Evolutionary conservation across 2,113 vertebrate species (phyloP).

Genomic region (Pogona vitticeps): DNA sequence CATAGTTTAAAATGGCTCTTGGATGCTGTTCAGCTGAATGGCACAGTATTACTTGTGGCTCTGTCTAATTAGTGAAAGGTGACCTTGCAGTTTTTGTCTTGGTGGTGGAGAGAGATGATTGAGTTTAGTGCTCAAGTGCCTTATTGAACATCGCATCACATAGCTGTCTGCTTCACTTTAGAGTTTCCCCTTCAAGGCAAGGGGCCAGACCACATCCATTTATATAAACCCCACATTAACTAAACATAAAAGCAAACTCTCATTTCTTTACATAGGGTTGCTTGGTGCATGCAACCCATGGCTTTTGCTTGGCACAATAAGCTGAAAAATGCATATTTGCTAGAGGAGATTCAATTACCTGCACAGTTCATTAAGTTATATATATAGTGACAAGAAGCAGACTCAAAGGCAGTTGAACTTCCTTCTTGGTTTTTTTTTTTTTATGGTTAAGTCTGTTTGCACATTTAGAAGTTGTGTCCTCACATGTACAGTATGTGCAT

Average conservation of each 20-base stretch:
- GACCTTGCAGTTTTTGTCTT: slow-evolving; percentile 16
- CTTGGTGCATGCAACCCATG: background rate
- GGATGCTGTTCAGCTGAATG: slow-evolving; percentile 13
- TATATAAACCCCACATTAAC: slow-evolving; percentile 22
- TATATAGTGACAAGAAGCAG: background rate
- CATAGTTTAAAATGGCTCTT: slow-evolving; percentile 27
- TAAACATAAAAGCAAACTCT: slow-evolving; percentile 9
- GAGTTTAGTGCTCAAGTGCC: slow-evolving; percentile 2
- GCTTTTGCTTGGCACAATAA: background rate
- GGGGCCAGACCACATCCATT: slow-evolving; percentile 25
- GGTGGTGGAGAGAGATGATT: slow-evolving; percentile 9
- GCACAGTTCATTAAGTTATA: background rate
- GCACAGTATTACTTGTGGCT: slow-evolving; percentile 18
- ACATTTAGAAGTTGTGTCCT: background rate
- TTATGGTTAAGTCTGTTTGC: background rate
- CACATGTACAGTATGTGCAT: background rate
- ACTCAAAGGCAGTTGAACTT: background rate
- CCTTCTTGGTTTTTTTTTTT: background rate
- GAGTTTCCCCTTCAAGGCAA: slow-evolving; percentile 4
- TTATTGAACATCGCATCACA: slow-evolving; percentile 8
- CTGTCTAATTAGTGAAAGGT: slow-evolving; percentile 32
- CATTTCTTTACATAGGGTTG: slow-evolving; percentile 1
- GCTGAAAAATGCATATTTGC: background rate
- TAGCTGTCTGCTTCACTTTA: background rate
- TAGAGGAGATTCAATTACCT: background rate